Conservation (phyloP, 2,113 vertebrate genomes). For the Labrus mixtus region DNA sequence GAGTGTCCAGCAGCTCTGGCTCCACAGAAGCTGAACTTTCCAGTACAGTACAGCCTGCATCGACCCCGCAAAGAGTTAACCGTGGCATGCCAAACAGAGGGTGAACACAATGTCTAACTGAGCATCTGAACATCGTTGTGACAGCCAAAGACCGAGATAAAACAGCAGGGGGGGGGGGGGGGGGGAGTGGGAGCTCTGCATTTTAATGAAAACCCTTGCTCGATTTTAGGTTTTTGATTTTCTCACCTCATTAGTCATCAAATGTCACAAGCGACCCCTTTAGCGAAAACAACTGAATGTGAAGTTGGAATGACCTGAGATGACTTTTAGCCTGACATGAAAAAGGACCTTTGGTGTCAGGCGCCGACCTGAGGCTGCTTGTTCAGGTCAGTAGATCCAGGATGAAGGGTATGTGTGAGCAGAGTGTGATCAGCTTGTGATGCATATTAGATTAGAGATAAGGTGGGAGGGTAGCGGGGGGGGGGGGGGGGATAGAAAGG, state of each 20-base stretch:
- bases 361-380: conserved; percentile 3
- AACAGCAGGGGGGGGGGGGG: too few relatives aligned
- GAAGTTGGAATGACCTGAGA: background rate
- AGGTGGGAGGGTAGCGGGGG: background rate
- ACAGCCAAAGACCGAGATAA: conserved; percentile 57
- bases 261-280: conserved; percentile 6
- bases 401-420: background rate
- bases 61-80: conserved; percentile 28
- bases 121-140: conserved; percentile 59
- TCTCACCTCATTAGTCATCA: conserved; percentile 19
- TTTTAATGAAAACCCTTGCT: conserved; percentile 17
- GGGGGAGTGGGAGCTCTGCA: too few relatives aligned
- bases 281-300: background rate
- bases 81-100: conserved; percentile 45
- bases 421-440: conserved; percentile 39
- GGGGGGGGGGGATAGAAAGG: background rate
- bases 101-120: conserved; percentile 59
- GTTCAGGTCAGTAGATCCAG: background rate
- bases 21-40: background rate
- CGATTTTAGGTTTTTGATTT: background rate
- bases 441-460: conserved; percentile 19
- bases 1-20: background rate
- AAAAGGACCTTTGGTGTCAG: background rate
- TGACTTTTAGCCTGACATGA: background rate
- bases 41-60: background rate